These are phyloP conservation scores for Sebastes oblongus DNA, from an alignment of 2,797 vertebrate species.

Conservation along the genomic window DNA sequence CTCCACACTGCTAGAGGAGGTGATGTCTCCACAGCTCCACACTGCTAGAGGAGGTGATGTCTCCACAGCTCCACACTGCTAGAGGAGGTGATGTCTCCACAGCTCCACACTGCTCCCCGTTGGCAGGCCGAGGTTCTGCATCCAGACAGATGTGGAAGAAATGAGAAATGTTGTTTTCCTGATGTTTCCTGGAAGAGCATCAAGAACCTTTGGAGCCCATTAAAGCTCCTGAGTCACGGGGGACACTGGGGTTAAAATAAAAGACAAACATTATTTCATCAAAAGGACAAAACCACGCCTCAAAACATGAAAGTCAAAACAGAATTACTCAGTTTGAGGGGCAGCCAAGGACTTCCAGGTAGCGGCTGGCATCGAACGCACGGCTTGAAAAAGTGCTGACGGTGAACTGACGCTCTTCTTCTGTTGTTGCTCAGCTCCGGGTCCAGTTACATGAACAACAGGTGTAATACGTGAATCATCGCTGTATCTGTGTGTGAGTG, in stretches of 20 bases:
- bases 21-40: too few relatives aligned
- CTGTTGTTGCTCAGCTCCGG: background rate
- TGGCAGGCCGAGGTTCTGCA: background rate
- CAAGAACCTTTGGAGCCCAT: constrained; percentile 10
- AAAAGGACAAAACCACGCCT: constrained; percentile 12
- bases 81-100: background rate
- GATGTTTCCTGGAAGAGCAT: constrained; percentile 54
- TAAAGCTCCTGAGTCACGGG: constrained; percentile 30
- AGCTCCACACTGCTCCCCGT: constrained; percentile 42
- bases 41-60: too few relatives aligned
- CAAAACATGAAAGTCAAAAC: background rate
- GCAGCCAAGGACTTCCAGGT: constrained; percentile 44
- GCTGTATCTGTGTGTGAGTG: constrained; percentile 39
- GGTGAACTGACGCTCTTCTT: background rate
- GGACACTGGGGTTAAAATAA: background rate
- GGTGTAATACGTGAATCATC: constrained; percentile 46
- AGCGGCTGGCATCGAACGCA: constrained; percentile 28
- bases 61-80: too few relatives aligned
- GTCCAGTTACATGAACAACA: constrained; percentile 34
- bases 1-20: too few relatives aligned
- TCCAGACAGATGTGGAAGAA: background rate
- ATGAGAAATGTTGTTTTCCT: constrained; percentile 44
- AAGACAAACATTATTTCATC: constrained; percentile 4
- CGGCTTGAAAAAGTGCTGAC: constrained; percentile 18
- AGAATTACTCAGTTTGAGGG: background rate